Evolutionary conservation across 1,140 invertebrate genomes (phyloP).

Genomic region (Drosophila biarmipes): DNA sequence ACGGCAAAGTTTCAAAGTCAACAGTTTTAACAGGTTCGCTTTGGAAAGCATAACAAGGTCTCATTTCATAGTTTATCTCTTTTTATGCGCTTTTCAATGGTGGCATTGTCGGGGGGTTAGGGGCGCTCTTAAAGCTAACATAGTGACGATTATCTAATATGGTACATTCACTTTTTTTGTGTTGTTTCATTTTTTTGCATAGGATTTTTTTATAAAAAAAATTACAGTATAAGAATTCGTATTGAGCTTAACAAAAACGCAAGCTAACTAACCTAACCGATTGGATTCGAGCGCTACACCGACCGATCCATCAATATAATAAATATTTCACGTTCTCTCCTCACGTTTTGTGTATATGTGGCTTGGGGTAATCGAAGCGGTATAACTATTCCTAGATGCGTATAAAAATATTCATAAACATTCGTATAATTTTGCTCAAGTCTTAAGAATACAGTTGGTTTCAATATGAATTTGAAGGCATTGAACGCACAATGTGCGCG

Average conservation of each 20-base stretch:
- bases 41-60: slow-evolving; percentile 55
- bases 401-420: slow-evolving; percentile 79
- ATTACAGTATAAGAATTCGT: slow-evolving; percentile 63
- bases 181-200: slow-evolving; percentile 35
- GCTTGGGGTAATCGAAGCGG: slow-evolving; percentile 39
- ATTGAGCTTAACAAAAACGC: slow-evolving; percentile 82
- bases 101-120: slow-evolving; percentile 37
- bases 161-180: slow-evolving; percentile 73
- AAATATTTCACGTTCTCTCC: slow-evolving; percentile 55
- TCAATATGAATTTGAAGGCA: slow-evolving; percentile 78
- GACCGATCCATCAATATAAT: slow-evolving; percentile 55
- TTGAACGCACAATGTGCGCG: slow-evolving; percentile 77
- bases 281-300: slow-evolving; percentile 53
- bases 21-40: slow-evolving; percentile 72
- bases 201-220: slow-evolving; percentile 77
- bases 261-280: slow-evolving; percentile 77
- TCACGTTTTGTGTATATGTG: slow-evolving; percentile 23
- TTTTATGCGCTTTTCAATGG: slow-evolving; percentile 28
- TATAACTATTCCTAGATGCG: slow-evolving; percentile 64
- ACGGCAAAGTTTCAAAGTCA: slow-evolving; percentile 50
- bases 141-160: slow-evolving; percentile 71
- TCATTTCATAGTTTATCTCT: slow-evolving; percentile 30
- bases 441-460: slow-evolving; percentile 79
- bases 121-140: slow-evolving; percentile 39
- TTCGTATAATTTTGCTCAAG: slow-evolving; percentile 79